A percentile compares a stretch with the other conserved stretches of the same genome.
Conservation (phyloP, 2,888 invertebrate species). For the Tenthredo notha region DNA sequence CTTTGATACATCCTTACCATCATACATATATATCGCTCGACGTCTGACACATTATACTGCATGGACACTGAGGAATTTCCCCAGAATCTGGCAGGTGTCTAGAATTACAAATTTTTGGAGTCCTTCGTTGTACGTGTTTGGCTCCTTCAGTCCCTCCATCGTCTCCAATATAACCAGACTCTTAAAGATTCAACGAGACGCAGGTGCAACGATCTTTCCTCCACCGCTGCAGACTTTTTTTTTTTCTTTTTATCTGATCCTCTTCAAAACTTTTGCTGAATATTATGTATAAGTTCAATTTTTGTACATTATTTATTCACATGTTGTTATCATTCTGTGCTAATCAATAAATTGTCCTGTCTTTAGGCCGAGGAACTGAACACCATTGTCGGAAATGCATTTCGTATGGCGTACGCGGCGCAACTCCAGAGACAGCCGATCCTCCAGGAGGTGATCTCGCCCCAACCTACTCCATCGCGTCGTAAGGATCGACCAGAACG, state of each 20-base stretch:
- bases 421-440: conserved; percentile 87
- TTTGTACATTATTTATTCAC: background rate
- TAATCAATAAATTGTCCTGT: conserved; percentile 60
- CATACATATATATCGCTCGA: background rate
- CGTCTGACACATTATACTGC: conserved; percentile 11
- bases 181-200: background rate
- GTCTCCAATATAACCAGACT: background rate
- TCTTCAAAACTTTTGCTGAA: background rate
- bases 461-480: conserved; percentile 76
- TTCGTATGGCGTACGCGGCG: conserved; percentile 94
- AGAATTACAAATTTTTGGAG: conserved; percentile 24
- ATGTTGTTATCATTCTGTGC: background rate
- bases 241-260: too few species aligned
- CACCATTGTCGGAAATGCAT: conserved; percentile 93
- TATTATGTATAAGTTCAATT: background rate
- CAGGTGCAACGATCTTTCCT: conserved; percentile 30
- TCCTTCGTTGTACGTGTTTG: background rate
- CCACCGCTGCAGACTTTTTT: background rate
- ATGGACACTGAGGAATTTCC: conserved; percentile 8
- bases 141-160: background rate
- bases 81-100: conserved; percentile 16
- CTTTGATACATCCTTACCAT: background rate
- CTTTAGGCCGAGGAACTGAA: conserved; percentile 93
- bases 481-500: conserved; percentile 74
- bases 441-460: conserved; percentile 86